Base-by-base conservation (phyloP, 2,113 vertebrate species). In the Toxostoma redivivum region DNA sequence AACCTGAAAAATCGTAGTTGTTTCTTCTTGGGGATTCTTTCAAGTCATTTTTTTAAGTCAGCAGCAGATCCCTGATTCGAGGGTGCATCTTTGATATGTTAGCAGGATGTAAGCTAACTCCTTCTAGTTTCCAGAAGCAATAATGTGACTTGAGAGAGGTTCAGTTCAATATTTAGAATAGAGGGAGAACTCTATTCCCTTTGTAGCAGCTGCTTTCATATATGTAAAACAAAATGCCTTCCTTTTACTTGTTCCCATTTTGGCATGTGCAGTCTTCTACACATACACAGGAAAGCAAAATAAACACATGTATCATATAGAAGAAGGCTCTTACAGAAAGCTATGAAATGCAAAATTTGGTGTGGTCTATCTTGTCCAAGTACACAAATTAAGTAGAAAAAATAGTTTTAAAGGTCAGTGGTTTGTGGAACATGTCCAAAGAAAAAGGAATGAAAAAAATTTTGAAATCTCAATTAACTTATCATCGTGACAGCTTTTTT, bases 381-480 rank as follows among this genome's bases (percentile, higher is more conserved):
- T 54, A 88, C n/a, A 53, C 48, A 87, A 77, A 61, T 72, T 72
- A 88, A 94, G n/a, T 80, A 80, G 35, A 56, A 79, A 88, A 86
- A 89, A 11, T 27, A 12, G 17, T 79, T 95, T 56, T 57, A 64
- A 81, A 82, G 84, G 64, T 86, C 69, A 90, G 24, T 81, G 48
- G 28, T 78, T 81, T 90, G 51, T 76, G 78, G 66, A 95, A 90
- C 12, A 14, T 44, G 30, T 87, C 80, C 86, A 94, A 76, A 72
- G 19, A 81, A 86, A 74, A 92, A 86, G 56, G 56, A 92, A 95
- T 80, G 27, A 72, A 65, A 89, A 91, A 81, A 78, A 81, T 19
- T 48, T 79, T 87, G 90, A 92, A 93, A 92, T 65, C 44, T 71
- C 86, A 94, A 83, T 94, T 94, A 95, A 92, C 45, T 92, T 92